Evolutionary conservation across 2,113 vertebrate genomes (phyloP).

Genomic region (Callospermophilus lateralis): DNA sequence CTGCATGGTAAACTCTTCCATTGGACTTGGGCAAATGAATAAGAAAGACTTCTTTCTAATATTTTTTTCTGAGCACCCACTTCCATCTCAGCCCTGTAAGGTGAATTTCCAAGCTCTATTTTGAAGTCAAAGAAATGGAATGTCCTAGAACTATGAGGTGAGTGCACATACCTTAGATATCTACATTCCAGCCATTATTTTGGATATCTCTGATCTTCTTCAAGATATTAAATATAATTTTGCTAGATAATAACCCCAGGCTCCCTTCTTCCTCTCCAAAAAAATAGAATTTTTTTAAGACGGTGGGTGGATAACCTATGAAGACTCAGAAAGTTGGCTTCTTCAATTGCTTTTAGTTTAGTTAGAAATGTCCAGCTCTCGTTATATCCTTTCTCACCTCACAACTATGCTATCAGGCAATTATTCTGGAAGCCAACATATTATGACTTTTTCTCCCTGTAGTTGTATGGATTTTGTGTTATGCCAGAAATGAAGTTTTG

Average conservation of each 20-base stretch:
- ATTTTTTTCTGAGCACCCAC: neutral
- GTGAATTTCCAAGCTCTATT: constrained; percentile 11
- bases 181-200: neutral
- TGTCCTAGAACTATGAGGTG: neutral
- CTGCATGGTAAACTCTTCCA: neutral
- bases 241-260: neutral
- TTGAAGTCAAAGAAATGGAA: constrained; percentile 33
- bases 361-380: neutral
- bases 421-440: neutral
- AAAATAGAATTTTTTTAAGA: neutral
- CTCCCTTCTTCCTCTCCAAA: neutral
- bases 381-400: neutral
- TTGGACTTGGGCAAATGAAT: constrained; percentile 47
- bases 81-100: neutral
- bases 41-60: neutral
- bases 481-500: neutral
- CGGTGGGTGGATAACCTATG: neutral
- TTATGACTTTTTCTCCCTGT: neutral
- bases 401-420: neutral
- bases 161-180: neutral
- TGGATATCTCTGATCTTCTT: neutral
- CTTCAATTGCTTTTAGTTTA: constrained; percentile 7
- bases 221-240: neutral
- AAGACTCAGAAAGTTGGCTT: neutral
- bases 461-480: neutral